Evolutionary conservation across 2,888 invertebrate genomes (phyloP), one percentile per base, ranked within the genome.

Genomic region (Pristionchus mayeri): DNA sequence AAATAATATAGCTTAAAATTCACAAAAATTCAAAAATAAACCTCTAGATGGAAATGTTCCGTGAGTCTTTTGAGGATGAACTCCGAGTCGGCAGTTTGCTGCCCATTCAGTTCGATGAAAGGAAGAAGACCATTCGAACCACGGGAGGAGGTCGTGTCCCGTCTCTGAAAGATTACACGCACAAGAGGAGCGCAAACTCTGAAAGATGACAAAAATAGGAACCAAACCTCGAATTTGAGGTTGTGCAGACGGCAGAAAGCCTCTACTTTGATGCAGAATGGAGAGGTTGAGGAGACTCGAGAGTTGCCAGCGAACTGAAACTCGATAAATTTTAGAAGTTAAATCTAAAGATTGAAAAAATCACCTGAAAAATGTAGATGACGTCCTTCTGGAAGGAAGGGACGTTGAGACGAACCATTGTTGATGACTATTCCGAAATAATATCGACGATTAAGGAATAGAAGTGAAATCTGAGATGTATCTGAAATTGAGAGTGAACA

Each of bases 1-100:
- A 44, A 44, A 44, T 44, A 44, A 44, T 13, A 44, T 44, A 13
- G 6, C 44, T 44, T 44, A 44, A 13, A 6, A 44, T 44, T 44
- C 44, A 44, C 13, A 44, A 44, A 44, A 9, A 9, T 44, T 44
- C 6, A 44, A 9, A 44, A 13, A 44, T 44, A 44, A 44, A 44
- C 44, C 44, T 44, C 13, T 44, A 44, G 44, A 3, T 54, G 21
- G 60, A 60, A 60, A 30, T 60, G 27, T 2, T 60, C 27, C 60
- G 60, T 60, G 50, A 89, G 85, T 57, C 87, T 86, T 57, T 84
- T 85, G 34, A 89, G 60, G 60, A 89, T 89, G 40, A 89, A 16
- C 71, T 90, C 87, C n/a, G 89, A 90, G 57, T 89, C 89, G n/a
- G 88, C 80, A 37, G 88, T 82, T 52, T 90, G 88, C 76, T 89